Percentiles rank a stretch among this genome's conserved stretches.
These are phyloP conservation scores for Brachionus rotundiformis DNA, from an alignment of 1,140 invertebrate genomes.

Conservation along the genomic window DNA sequence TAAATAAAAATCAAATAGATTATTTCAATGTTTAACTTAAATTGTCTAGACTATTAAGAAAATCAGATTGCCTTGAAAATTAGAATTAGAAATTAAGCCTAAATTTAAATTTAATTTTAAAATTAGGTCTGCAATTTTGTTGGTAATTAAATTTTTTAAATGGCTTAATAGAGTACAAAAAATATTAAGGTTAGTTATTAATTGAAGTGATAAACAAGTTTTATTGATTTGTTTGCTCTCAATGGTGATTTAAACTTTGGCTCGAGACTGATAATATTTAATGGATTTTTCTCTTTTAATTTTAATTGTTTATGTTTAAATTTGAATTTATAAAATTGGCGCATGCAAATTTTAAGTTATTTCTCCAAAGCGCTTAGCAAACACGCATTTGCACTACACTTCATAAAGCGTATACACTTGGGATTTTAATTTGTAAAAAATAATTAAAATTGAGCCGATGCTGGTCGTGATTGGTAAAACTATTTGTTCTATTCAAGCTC, in stretches of 20 bases:
- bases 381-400: background rate
- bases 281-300: background rate
- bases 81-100: background rate
- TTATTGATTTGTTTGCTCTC: background rate
- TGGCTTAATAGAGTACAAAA: background rate
- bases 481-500: background rate
- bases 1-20: background rate
- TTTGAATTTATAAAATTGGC: background rate
- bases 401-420: background rate
- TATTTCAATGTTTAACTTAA: background rate
- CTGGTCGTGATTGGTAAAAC: background rate
- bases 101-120: background rate
- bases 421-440: slow-evolving; percentile 16
- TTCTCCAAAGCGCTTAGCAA: background rate
- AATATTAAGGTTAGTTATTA: too few species aligned
- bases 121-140: slow-evolving; percentile 7
- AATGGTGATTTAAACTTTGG: background rate
- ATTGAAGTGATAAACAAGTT: too few species aligned
- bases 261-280: background rate
- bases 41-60: slow-evolving; percentile 22
- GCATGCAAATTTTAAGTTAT: slow-evolving; percentile 33
- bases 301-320: background rate
- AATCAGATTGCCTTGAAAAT: slow-evolving; percentile 17
- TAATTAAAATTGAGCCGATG: background rate
- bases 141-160: background rate